These are phyloP conservation scores for Monopis laevigella DNA, from an alignment of 2,888 invertebrate genomes.

Conservation along the genomic window DNA sequence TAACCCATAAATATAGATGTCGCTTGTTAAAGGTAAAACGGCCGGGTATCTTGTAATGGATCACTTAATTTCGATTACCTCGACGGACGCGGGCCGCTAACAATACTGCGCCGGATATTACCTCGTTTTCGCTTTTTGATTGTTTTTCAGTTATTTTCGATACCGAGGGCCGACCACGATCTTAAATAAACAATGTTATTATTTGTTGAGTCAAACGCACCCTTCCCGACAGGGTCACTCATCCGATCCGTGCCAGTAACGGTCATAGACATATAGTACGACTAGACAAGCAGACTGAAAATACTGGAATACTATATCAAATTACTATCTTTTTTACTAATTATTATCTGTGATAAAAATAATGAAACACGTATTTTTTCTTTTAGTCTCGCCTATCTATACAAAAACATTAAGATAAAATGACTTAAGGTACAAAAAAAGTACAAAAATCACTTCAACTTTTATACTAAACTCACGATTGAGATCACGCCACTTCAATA, in stretches of 20 bases:
- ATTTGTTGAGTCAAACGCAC: constrained; percentile 7
- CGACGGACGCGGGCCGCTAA: constrained; percentile 40
- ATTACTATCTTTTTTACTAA: no score
- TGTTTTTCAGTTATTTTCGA: constrained; percentile 51
- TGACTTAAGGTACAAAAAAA: no score
- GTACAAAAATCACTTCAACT: no score
- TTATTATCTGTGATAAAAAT: no score
- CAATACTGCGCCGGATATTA: constrained; percentile 61
- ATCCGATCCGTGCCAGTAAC: constrained; percentile 8
- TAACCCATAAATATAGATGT: constrained; percentile 44
- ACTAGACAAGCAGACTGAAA: no score
- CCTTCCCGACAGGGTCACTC: neutral
- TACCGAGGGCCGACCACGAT: constrained; percentile 26
- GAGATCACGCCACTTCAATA: no score
- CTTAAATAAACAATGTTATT: constrained; percentile 36
- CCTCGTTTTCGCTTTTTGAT: constrained; percentile 54
- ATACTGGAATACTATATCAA: no score
- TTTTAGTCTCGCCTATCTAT: no score
- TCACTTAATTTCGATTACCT: constrained; percentile 64
- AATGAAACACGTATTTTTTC: no score
- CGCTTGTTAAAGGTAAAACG: constrained; percentile 39
- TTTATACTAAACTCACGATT: no score
- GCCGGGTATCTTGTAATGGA: constrained; percentile 59
- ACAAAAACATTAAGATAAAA: no score
- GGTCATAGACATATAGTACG: neutral